These are phyloP conservation scores for Tragelaphus oryx DNA, from an alignment of 2,797 vertebrate genomes.

Conservation along the genomic window DNA sequence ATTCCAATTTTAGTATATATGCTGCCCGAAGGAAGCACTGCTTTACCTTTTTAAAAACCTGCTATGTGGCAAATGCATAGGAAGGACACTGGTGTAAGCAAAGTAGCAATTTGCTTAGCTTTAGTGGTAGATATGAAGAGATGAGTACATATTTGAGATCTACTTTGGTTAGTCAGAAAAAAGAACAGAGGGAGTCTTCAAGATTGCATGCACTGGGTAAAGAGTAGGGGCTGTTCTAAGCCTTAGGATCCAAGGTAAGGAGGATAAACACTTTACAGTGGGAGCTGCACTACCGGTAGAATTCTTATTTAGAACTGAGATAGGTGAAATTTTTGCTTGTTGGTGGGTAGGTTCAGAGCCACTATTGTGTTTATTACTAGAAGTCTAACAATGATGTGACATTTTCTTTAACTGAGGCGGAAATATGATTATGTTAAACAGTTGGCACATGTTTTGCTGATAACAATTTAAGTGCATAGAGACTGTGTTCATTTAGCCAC, in stretches of 20 bases:
- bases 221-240: not conserved
- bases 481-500: not conserved
- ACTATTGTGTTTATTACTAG: not conserved
- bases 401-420: not conserved
- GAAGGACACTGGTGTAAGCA: not conserved
- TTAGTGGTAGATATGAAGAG: not conserved
- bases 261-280: not conserved
- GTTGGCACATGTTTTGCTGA: not conserved
- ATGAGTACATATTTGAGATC: not conserved
- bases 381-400: not conserved
- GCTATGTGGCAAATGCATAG: not conserved
- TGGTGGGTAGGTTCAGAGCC: not conserved
- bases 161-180: not conserved
- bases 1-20: not conserved
- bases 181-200: not conserved
- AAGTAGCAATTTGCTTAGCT: not conserved
- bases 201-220: not conserved
- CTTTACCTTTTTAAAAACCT: not conserved
- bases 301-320: not conserved
- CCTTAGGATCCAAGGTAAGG: not conserved
- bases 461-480: not conserved
- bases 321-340: not conserved
- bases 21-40: not conserved
- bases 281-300: not conserved
- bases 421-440: not conserved